Evolutionary conservation across 1,140 invertebrate genomes (phyloP).

Genomic region (Triops longicaudatus): DNA sequence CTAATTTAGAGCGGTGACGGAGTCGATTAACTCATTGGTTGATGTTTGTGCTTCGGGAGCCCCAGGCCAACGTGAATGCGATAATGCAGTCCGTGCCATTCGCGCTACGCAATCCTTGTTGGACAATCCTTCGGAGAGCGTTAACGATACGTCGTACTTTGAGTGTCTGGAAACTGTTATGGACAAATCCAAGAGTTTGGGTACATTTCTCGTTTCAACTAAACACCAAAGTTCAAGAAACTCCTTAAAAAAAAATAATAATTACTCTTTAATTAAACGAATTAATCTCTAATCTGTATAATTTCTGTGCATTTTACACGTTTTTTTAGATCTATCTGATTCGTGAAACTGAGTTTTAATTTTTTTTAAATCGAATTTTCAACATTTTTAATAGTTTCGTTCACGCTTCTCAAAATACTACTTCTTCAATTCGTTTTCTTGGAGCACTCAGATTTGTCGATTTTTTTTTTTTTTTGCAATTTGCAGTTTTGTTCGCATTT

Average conservation of each 20-base stretch:
- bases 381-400: no score
- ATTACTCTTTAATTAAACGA: background rate
- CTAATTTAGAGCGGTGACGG: conserved; percentile 60
- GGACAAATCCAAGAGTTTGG: conserved; percentile 78
- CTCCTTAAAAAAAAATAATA: background rate
- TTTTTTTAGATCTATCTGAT: no score
- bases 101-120: conserved; percentile 71
- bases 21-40: conserved; percentile 83
- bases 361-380: no score
- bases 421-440: no score
- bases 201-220: conserved; percentile 35
- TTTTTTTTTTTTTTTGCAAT: no score
- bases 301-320: no score
- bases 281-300: no score
- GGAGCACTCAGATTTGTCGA: no score
- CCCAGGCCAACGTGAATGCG: conserved; percentile 89
- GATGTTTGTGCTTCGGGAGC: conserved; percentile 73
- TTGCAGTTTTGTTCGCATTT: no score
- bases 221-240: background rate
- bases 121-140: conserved; percentile 76
- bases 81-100: conserved; percentile 89
- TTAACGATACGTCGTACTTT: conserved; percentile 83
- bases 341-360: no score
- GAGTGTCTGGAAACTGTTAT: conserved; percentile 90
- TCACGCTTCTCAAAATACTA: no score